Percentiles rank a stretch among this genome's conserved stretches.
Evolutionary conservation across 2,888 invertebrate genomes (phyloP).

Genomic region (Spatulosminthurus flaviceps): DNA sequence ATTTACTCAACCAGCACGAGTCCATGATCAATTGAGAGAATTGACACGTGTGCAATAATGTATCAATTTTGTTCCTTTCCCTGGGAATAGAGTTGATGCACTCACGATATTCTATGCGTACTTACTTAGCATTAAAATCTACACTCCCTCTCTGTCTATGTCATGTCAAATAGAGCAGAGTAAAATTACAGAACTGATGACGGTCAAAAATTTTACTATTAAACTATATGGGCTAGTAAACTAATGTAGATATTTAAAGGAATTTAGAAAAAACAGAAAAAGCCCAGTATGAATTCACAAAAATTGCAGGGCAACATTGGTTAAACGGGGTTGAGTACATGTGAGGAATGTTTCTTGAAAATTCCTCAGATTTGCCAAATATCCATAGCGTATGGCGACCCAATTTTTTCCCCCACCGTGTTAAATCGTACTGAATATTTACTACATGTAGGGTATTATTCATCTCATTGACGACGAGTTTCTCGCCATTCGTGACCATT

Average conservation of each 20-base stretch:
- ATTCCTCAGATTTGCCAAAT: constrained; percentile 18
- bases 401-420: constrained; percentile 37
- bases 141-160: not conserved
- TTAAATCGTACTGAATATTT: constrained; percentile 37
- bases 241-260: no score
- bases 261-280: no score
- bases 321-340: no score
- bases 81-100: not conserved
- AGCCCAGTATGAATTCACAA: no score
- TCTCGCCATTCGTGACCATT: constrained; percentile 29
- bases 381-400: constrained; percentile 28
- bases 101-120: not conserved
- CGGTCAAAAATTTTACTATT: not conserved
- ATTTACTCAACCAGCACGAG: no score
- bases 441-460: constrained; percentile 11
- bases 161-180: not conserved
- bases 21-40: not conserved
- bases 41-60: not conserved
- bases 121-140: not conserved
- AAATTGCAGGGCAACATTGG: not conserved
- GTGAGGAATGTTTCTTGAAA: not conserved
- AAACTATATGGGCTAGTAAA: not conserved
- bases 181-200: not conserved
- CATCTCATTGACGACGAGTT: constrained; percentile 24
- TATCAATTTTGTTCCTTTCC: not conserved